Evolutionary conservation across 2,888 invertebrate species (phyloP).

Genomic region (Gerris lacustris): DNA sequence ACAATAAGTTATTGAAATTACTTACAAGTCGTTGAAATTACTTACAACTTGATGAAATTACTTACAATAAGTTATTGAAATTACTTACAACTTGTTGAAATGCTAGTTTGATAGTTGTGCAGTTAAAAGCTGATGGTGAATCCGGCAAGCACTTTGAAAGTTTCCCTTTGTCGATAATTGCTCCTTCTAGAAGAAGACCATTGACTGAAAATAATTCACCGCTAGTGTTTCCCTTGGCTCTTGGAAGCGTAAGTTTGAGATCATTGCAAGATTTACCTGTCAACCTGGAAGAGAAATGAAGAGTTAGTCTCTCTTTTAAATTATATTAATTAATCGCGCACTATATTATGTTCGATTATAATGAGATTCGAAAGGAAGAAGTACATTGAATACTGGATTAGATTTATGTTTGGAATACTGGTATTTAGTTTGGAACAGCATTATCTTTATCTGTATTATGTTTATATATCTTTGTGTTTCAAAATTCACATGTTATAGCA

Average conservation of each 20-base stretch:
- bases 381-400: no score
- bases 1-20: no score
- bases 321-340: no score
- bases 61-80: no score
- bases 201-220: conserved; percentile 39
- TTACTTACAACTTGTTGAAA: neutral
- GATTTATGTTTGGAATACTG: no score
- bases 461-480: no score
- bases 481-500: no score
- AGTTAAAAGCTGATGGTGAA: conserved; percentile 37
- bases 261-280: neutral
- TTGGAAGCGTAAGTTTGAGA: neutral
- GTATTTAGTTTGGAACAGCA: no score
- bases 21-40: neutral
- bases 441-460: no score
- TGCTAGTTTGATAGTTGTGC: neutral
- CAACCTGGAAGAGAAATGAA: neutral
- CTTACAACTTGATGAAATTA: neutral
- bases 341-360: no score
- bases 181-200: conserved; percentile 53
- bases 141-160: conserved; percentile 45
- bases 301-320: no score
- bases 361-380: no score
- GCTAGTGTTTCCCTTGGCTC: conserved; percentile 16
- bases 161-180: conserved; percentile 46